These are phyloP conservation scores for Apocrypta bakeri DNA, from an alignment of 1,140 invertebrate genomes.

Conservation along the genomic window DNA sequence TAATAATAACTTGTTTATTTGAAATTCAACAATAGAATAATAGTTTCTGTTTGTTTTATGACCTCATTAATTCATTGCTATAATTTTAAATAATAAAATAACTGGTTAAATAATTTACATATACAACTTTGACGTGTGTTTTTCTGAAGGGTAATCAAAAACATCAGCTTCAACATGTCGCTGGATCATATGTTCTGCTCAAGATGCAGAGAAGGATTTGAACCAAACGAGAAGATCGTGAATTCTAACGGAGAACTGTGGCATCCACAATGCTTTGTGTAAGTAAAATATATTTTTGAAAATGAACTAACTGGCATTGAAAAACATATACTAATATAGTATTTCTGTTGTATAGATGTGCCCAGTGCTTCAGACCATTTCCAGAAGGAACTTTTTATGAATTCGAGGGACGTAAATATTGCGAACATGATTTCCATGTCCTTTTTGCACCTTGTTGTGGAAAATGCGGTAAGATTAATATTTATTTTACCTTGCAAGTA, in stretches of 20 bases:
- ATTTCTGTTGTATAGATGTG: slow-evolving; percentile 83
- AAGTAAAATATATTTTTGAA: slow-evolving; percentile 74
- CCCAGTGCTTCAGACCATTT: slow-evolving; percentile 98
- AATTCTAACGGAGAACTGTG: slow-evolving; percentile 98
- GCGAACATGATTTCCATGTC: slow-evolving; percentile 99
- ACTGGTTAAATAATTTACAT: neutral
- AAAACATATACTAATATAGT: slow-evolving; percentile 43
- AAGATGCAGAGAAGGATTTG: slow-evolving; percentile 95
- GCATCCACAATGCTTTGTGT: slow-evolving; percentile 99
- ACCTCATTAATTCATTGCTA: neutral
- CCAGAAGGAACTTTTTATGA: slow-evolving; percentile 99
- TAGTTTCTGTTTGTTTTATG: slow-evolving; percentile 17
- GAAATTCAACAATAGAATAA: neutral
- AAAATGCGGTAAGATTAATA: slow-evolving; percentile 87
- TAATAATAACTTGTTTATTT: neutral
- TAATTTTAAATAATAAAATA: neutral
- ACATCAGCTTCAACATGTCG: slow-evolving; percentile 80
- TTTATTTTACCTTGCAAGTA: slow-evolving; percentile 37
- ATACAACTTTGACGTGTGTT: neutral
- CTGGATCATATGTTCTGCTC: slow-evolving; percentile 94
- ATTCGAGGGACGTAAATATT: slow-evolving; percentile 99
- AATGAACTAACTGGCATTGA: slow-evolving; percentile 12
- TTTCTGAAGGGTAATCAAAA: slow-evolving; percentile 39
- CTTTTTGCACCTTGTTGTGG: slow-evolving; percentile 98
- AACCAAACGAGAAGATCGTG: slow-evolving; percentile 97